A percentile compares a stretch with the other conserved stretches of the same genome.
Evolutionary conservation across 1,140 invertebrate species (phyloP).

Genomic region (Melanaphis sacchari): DNA sequence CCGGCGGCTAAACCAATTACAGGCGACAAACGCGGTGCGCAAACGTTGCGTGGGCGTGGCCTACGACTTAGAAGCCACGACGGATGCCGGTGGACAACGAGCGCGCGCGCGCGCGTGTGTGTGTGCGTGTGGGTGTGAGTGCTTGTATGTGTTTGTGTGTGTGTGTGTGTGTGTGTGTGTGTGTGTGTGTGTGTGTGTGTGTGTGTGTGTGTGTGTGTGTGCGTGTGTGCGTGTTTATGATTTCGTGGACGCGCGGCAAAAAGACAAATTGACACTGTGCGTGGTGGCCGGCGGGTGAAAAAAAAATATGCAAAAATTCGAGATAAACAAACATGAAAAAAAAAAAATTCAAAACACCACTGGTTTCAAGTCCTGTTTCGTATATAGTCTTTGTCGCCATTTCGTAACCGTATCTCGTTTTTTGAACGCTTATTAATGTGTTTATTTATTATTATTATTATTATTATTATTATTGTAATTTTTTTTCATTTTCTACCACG

Average conservation of each 20-base stretch:
- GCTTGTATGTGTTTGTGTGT: neutral
- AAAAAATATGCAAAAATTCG: neutral
- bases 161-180: neutral
- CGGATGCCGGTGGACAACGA: neutral
- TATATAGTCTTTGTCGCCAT: neutral
- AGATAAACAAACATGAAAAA: neutral
- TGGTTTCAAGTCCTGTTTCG: neutral
- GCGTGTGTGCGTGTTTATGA: neutral
- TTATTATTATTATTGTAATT: neutral
- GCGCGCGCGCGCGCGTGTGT: neutral
- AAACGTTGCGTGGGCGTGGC: slow-evolving; percentile 49
- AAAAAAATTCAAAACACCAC: neutral
- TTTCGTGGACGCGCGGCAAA: neutral
- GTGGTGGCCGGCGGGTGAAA: neutral
- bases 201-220: neutral
- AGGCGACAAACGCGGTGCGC: slow-evolving; percentile 43
- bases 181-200: no score
- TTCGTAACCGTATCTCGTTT: neutral
- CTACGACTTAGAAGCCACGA: neutral
- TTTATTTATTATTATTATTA: slow-evolving; percentile 5
- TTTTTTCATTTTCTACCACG: neutral
- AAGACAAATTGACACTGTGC: neutral
- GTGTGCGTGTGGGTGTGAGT: neutral
- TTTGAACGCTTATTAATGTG: slow-evolving; percentile 13
- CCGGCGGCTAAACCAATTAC: slow-evolving; percentile 55